A percentile compares a stretch with the other conserved stretches of the same genome.
Conservation (phyloP, 1,140 invertebrate genomes). For the Solenopsis fugax region DNA sequence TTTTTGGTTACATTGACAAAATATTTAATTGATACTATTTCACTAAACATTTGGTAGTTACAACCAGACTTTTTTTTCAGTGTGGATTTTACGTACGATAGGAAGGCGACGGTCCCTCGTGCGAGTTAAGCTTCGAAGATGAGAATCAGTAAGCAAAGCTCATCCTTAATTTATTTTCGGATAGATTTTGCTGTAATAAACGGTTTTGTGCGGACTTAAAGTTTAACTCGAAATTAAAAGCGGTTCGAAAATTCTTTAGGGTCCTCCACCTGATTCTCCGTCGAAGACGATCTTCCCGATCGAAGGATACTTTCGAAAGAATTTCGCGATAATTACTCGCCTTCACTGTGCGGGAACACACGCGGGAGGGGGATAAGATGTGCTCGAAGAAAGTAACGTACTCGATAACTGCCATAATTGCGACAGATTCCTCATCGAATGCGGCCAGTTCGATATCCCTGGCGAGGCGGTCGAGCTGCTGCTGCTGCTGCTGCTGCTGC, state of each 20-base stretch:
- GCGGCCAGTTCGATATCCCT: slow-evolving; percentile 62
- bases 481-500: slow-evolving; percentile 62
- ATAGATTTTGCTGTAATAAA: not conserved
- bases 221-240: slow-evolving; percentile 26
- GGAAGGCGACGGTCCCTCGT: not conserved
- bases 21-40: no score
- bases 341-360: not conserved
- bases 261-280: not conserved
- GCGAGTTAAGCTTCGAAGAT: not conserved
- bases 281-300: not conserved
- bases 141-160: not conserved
- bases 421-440: slow-evolving; percentile 63
- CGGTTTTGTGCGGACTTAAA: not conserved
- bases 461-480: slow-evolving; percentile 51
- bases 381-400: slow-evolving; percentile 37
- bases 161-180: not conserved
- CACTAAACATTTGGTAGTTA: no score
- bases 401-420: slow-evolving; percentile 61
- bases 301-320: not conserved
- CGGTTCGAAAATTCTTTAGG: not conserved
- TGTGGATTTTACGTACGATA: not conserved
- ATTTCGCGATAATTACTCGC: not conserved
- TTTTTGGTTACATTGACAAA: no score
- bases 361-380: no score
- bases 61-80: no score